Conservation (phyloP, 1,140 invertebrate species). For the Lethrus apterus region DNA sequence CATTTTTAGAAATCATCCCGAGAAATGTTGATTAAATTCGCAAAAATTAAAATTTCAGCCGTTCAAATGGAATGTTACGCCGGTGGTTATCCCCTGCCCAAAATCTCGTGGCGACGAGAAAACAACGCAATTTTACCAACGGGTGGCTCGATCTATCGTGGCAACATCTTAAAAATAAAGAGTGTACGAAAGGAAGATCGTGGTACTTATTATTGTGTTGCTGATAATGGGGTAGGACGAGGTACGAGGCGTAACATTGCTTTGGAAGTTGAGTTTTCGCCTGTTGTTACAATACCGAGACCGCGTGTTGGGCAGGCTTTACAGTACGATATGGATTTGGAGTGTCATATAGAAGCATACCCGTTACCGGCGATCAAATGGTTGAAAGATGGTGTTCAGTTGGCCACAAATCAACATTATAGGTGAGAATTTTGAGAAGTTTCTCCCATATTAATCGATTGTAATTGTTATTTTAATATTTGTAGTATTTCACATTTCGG, state of each 20-base stretch:
- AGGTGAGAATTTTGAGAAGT: constrained; percentile 18
- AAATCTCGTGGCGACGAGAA: constrained; percentile 84
- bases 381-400: constrained; percentile 71
- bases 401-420: constrained; percentile 86
- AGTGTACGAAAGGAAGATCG: constrained; percentile 78
- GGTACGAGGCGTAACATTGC: constrained; percentile 76
- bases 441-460: too few species aligned
- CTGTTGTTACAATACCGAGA: constrained; percentile 73
- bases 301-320: constrained; percentile 78
- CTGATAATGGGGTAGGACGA: constrained; percentile 82
- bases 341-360: constrained; percentile 88
- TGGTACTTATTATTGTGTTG: constrained; percentile 89
- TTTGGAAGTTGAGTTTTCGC: constrained; percentile 81
- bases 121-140: constrained; percentile 89
- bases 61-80: constrained; percentile 83
- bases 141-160: constrained; percentile 72
- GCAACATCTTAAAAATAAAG: constrained; percentile 76
- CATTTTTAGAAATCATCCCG: too few species aligned
- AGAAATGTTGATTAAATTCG: too few species aligned
- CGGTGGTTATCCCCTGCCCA: constrained; percentile 71
- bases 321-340: constrained; percentile 87
- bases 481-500: constrained; percentile 78
- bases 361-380: constrained; percentile 82
- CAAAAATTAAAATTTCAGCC: too few species aligned
- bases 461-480: too few species aligned